Conservation (phyloP, 2,888 invertebrate genomes). For the Erebia ligea region DNA sequence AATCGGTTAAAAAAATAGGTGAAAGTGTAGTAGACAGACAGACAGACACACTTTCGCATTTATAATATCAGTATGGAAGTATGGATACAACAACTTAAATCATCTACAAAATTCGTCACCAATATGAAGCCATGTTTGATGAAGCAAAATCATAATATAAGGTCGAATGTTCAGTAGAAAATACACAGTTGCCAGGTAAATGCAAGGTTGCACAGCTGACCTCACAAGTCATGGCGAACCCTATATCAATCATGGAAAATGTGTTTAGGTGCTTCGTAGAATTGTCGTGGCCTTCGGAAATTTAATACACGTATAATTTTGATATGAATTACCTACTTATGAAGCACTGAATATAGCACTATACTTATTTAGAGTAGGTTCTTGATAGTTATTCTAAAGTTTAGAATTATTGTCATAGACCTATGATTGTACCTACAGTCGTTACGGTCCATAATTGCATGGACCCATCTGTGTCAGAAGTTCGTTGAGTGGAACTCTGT, state of each 20-base stretch:
- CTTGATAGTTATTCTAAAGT: too few relatives aligned
- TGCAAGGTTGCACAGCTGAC: constrained; percentile 28
- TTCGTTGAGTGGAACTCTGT: too few relatives aligned
- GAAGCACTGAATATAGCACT: background rate
- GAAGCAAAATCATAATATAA: constrained; percentile 18
- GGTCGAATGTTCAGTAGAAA: constrained; percentile 21
- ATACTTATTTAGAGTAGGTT: background rate
- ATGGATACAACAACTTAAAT: background rate
- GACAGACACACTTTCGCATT: too few relatives aligned
- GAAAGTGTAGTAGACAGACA: too few relatives aligned
- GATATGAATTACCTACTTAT: background rate
- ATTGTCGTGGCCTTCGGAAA: constrained; percentile 11
- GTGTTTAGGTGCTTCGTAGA: constrained; percentile 24
- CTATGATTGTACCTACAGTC: too few relatives aligned
- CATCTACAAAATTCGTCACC: background rate
- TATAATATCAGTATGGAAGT: too few relatives aligned
- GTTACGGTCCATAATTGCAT: too few relatives aligned
- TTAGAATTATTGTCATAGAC: too few relatives aligned
- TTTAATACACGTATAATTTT: constrained; percentile 4
- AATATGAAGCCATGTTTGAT: background rate
- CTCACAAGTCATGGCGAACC: constrained; percentile 31
- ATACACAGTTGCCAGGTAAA: constrained; percentile 24
- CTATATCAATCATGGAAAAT: constrained; percentile 37
- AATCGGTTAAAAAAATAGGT: too few relatives aligned
- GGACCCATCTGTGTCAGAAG: too few relatives aligned